Percentiles rank a stretch among this genome's conserved stretches.
phyloP scores from a whole-genome alignment of 2,797 vertebrate genomes.

The Octomys mimax region DNA sequence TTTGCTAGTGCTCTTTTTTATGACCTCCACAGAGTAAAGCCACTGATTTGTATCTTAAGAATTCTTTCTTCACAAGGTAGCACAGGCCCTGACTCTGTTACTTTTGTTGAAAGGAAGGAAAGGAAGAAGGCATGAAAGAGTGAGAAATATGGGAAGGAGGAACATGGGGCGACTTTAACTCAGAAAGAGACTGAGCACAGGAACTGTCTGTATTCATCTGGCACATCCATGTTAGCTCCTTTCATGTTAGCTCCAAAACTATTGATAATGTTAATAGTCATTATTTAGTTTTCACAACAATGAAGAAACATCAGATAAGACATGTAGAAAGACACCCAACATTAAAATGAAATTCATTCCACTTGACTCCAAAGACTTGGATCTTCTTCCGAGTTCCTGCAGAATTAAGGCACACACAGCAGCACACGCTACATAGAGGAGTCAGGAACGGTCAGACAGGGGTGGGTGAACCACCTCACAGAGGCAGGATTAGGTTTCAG shows the following conservation, averaged over 20 bases:
- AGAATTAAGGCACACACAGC: neutral
- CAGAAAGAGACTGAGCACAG: neutral
- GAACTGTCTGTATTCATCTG: neutral
- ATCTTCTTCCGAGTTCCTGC: neutral
- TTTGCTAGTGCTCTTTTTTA: neutral
- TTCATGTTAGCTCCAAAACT: neutral
- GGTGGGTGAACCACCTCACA: rapidly evolving
- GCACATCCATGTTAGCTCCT: neutral
- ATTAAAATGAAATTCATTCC: neutral
- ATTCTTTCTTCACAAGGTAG: neutral
- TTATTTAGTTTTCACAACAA: neutral
- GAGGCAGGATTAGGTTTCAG: neutral
- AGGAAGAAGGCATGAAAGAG: neutral
- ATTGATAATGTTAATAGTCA: neutral
- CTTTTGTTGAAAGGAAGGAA: neutral
- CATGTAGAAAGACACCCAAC: neutral
- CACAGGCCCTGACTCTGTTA: neutral
- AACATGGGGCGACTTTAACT: neutral
- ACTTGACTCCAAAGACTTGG: neutral
- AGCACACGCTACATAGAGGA: neutral
- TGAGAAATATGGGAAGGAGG: neutral
- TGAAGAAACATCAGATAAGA: neutral
- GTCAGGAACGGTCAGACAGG: neutral
- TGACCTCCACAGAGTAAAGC: neutral
- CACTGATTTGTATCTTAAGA: neutral